These are phyloP conservation scores for Haliclona indistincta DNA, from an alignment of 37 sponge, comb jelly and placozoan species.

Conservation along the genomic window DNA sequence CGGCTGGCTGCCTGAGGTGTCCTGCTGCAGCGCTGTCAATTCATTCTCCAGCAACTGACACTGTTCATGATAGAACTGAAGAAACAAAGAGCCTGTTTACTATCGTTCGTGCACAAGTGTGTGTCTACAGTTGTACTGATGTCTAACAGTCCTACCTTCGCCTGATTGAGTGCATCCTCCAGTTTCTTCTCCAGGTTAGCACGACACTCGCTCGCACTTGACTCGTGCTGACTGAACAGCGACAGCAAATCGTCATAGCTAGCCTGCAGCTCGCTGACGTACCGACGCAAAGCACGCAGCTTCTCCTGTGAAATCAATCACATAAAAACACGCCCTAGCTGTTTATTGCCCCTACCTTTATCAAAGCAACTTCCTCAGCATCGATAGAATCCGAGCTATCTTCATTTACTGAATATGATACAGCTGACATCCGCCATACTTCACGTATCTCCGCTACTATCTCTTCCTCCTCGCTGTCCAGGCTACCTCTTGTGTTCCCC, in stretches of 20 bases:
- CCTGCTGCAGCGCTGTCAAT: too few species aligned
- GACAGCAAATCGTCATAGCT: conserved; percentile 32
- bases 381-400: neutral
- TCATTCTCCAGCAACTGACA: too few species aligned
- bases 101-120: too few species aligned
- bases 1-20: too few species aligned
- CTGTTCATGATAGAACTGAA: too few species aligned
- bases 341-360: neutral
- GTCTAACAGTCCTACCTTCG: neutral
- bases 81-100: too few species aligned
- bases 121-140: too few species aligned
- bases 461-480: neutral
- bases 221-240: conserved; percentile 15
- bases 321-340: too few species aligned
- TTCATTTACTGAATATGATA: neutral
- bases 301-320: too few species aligned
- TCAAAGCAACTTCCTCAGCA: neutral
- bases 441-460: neutral
- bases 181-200: conserved; percentile 10
- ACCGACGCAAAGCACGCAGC: neutral
- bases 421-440: neutral
- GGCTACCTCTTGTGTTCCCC: too few species aligned
- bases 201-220: conserved; percentile 3
- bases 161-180: neutral
- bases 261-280: conserved; percentile 21